A percentile compares a stretch with the other conserved stretches of the same genome.
These are phyloP conservation scores for Rhinichthys klamathensis DNA, from an alignment of 2,113 vertebrate genomes.

Conservation along the genomic window DNA sequence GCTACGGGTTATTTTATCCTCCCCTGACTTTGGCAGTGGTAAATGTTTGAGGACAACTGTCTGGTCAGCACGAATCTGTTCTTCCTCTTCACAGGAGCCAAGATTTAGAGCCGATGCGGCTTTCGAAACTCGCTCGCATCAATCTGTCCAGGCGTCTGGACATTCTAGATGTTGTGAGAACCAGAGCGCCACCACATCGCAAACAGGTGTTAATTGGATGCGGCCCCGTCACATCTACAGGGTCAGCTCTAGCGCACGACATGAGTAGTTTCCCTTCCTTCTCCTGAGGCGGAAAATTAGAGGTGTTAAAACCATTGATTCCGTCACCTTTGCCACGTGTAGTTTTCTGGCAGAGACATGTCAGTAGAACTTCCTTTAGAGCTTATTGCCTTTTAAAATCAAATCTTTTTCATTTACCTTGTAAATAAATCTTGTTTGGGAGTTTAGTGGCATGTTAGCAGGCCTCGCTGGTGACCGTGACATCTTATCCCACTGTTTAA, in stretches of 20 bases:
- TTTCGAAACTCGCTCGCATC: constrained; percentile 40
- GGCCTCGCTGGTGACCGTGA: background rate
- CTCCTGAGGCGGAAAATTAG: constrained; percentile 35
- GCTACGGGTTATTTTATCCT: constrained; percentile 38
- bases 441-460: background rate
- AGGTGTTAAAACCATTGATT: constrained; percentile 49
- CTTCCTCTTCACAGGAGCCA: constrained; percentile 30
- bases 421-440: constrained; percentile 29
- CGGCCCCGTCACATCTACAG: constrained; percentile 25
- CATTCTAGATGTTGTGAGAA: constrained; percentile 6
- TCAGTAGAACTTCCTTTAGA: constrained; percentile 35
- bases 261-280: background rate
- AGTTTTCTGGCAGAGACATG: constrained; percentile 29
- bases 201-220: constrained; percentile 36
- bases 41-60: constrained; percentile 52
- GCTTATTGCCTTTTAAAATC: constrained; percentile 38
- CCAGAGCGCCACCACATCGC: background rate
- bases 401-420: constrained; percentile 43
- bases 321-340: constrained; percentile 20
- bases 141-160: constrained; percentile 14
- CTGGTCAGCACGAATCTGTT: constrained; percentile 41
- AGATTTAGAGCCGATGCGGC: constrained; percentile 33
- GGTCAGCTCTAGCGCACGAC: constrained; percentile 1
- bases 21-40: constrained; percentile 41
- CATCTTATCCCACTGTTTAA: background rate